Percentiles rank a stretch among this genome's conserved stretches.
Evolutionary conservation across 2,888 invertebrate genomes (phyloP).

Genomic region (Epistrophella euchroma): DNA sequence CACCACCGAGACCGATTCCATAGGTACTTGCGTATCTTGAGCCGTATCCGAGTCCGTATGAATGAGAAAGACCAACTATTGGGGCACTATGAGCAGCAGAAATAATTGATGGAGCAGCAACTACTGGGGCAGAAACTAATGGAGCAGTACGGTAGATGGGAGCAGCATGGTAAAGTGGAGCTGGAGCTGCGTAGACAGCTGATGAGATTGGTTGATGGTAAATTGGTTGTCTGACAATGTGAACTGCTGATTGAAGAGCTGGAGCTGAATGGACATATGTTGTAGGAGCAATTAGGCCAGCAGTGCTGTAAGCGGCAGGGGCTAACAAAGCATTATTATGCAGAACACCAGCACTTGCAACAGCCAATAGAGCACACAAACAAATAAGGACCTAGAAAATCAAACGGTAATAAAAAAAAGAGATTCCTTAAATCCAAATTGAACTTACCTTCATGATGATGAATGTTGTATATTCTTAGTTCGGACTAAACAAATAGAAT

Average conservation of each 20-base stretch:
- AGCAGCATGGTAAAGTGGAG: conserved; percentile 9
- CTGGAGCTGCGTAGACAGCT: background rate
- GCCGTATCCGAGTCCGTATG: conserved; percentile 9
- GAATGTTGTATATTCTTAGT: conserved; percentile 21
- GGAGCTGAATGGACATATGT: conserved; percentile 16
- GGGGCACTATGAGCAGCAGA: no score
- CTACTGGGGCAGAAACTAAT: background rate
- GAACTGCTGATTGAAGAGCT: background rate
- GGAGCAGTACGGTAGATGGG: background rate
- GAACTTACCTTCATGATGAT: conserved; percentile 61
- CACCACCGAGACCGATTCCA: no score
- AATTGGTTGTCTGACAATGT: background rate
- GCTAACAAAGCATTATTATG: background rate
- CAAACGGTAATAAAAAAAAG: background rate
- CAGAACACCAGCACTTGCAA: conserved; percentile 36
- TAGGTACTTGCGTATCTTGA: background rate
- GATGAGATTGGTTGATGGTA: background rate
- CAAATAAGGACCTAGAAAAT: conserved; percentile 41
- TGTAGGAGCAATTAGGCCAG: background rate
- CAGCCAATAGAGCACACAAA: conserved; percentile 48
- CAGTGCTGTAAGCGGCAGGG: background rate
- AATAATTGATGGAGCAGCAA: background rate
- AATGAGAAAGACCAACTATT: background rate
- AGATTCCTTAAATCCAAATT: background rate
- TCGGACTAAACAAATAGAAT: background rate